Evolutionary conservation across 53 echinoderm and acorn worm genomes (phyloP).

Genomic region (Arbacia lixula): DNA sequence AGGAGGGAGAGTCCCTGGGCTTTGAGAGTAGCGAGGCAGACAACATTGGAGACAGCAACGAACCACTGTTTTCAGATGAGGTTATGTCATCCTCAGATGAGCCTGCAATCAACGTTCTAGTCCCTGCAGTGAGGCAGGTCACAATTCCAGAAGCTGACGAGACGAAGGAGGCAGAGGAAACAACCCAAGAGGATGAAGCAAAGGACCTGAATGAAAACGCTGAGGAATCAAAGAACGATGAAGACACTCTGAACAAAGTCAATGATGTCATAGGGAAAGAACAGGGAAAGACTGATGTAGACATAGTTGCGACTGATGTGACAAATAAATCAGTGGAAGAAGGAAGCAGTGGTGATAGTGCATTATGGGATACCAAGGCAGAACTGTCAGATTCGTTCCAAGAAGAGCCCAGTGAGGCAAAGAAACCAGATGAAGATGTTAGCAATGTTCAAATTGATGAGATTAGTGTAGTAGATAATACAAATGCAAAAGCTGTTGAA

Average conservation of each 20-base stretch:
- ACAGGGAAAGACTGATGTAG: slow-evolving; percentile 35
- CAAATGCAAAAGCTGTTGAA: slow-evolving; percentile 8
- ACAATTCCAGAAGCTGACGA: slow-evolving; percentile 8
- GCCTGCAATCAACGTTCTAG: neutral
- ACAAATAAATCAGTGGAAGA: slow-evolving; percentile 45
- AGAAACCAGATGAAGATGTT: slow-evolving; percentile 21
- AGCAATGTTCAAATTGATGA: slow-evolving; percentile 16
- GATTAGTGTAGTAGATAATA: slow-evolving; percentile 1
- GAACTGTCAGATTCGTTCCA: slow-evolving; percentile 48
- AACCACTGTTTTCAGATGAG: slow-evolving; percentile 27
- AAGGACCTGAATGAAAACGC: slow-evolving; percentile 1
- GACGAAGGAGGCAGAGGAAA: slow-evolving; percentile 44
- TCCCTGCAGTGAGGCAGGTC: neutral
- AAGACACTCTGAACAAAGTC: slow-evolving; percentile 32
- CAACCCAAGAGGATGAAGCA: slow-evolving; percentile 7
- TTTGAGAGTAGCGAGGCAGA: slow-evolving; percentile 41
- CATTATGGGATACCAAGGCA: slow-evolving; percentile 48
- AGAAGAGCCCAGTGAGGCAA: slow-evolving; percentile 21
- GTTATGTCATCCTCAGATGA: slow-evolving; percentile 32
- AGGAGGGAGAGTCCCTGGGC: slow-evolving; percentile 38
- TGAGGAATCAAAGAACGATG: slow-evolving; percentile 32
- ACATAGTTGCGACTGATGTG: slow-evolving; percentile 42
- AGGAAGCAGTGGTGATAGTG: slow-evolving; percentile 59
- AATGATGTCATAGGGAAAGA: slow-evolving; percentile 9
- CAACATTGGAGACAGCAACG: slow-evolving; percentile 3